Base-by-base conservation (phyloP, 2,797 vertebrate species). In the Capromys pilorides region DNA sequence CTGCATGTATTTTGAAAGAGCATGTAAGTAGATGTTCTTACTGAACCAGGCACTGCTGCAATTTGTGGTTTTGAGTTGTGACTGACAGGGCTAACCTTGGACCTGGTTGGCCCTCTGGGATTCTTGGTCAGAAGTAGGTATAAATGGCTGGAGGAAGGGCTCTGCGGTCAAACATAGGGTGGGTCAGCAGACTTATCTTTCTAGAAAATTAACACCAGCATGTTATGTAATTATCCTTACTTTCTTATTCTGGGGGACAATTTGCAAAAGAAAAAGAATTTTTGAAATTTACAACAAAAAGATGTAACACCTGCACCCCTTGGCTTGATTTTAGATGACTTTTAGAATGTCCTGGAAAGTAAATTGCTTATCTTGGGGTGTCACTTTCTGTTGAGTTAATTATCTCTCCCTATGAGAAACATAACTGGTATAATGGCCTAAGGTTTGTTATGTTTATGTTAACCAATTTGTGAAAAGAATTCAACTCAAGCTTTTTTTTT, bases 401-500 rank as follows among this genome's bases (percentile, higher is more conserved):
- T 97, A 96, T 94, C 61, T 97, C 94, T 96, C 69, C 85, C 41
- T 7, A 0, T 83, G 91, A 33, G 39, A 92, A 95, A 61, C 89
- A 95, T 79, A 54, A 51, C 49, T 33, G 28, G 16, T 79, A 19
- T 79, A 79, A 79, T 79, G 49, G 45, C 49, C 77, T 51, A 21
- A 54, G 77, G 77, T 79, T 79, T 79, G 49, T 54, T n/a, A 51
- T 33, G 45, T 79, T 79, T 79, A 79, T 79, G 54, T 54, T 84
- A 97, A 80, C 88, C 10, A 96, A 96, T 97, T 96, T 97, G 81
- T 77, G 39, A 95, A 97, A 87, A 97, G 87, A 96, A 89, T 80
- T 97, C 88, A 94, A 86, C 95, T 97, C 93, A 96, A 98, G 97
- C 81, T 45, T 79, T 1, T 86, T 92, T 83, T 89, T 88, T 97